Percentiles rank a stretch among this genome's conserved stretches.
Conservation (phyloP, 2,113 vertebrate genomes). For the Pycnonotus jocosus region DNA sequence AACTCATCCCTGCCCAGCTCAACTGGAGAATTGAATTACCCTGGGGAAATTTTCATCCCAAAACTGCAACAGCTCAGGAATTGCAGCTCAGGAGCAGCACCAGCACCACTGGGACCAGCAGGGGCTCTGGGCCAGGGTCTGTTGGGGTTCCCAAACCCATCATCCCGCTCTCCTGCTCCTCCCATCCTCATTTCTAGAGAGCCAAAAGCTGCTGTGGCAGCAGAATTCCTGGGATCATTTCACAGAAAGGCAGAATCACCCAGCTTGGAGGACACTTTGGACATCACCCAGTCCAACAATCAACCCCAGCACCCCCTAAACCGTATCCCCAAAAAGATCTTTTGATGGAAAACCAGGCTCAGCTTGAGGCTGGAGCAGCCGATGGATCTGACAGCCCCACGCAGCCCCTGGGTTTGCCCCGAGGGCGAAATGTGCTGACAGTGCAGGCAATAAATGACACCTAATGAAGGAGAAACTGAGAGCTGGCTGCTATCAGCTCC, state of each 20-base stretch:
- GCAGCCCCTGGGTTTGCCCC: neutral
- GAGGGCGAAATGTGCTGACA: neutral
- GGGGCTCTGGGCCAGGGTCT: neutral
- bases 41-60: neutral
- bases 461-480: conserved; percentile 40
- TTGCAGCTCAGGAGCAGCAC: neutral
- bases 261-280: fast-evolving
- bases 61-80: neutral
- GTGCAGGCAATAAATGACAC: neutral
- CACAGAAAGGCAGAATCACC: neutral
- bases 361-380: neutral
- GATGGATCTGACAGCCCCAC: fast-evolving
- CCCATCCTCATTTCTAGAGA: neutral
- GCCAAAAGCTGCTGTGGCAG: neutral
- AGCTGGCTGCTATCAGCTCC: neutral
- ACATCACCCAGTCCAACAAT: fast-evolving
- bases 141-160: neutral
- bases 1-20: neutral
- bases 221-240: fast-evolving
- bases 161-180: fast-evolving
- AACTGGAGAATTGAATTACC: neutral
- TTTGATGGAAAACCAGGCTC: neutral
- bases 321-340: fast-evolving
- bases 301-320: neutral
- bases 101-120: neutral